A percentile compares a stretch with the other conserved stretches of the same genome.
Conservation (phyloP, 2,888 invertebrate species). For the Leptopterna dolabrata region DNA sequence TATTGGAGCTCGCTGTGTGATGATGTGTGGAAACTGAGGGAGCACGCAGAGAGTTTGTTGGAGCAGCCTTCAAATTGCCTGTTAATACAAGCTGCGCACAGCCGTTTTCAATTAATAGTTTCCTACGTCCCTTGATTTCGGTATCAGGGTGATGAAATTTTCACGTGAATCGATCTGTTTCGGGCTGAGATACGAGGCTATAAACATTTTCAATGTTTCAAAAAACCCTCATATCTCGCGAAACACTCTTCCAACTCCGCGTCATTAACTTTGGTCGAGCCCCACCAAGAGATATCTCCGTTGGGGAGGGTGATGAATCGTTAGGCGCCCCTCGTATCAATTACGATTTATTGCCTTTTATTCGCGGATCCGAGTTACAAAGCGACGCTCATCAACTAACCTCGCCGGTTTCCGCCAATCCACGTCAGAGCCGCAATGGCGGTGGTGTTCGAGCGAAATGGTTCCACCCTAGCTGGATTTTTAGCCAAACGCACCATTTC, state of each 20-base stretch:
- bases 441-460: neutral
- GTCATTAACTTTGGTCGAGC: constrained; percentile 2
- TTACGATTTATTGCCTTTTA: constrained; percentile 52
- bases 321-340: constrained; percentile 39
- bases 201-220: neutral
- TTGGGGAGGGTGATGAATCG: constrained; percentile 36
- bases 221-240: neutral
- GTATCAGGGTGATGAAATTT: no score
- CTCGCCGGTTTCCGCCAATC: neutral
- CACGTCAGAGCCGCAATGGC: neutral
- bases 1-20: no score
- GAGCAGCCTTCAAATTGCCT: no score
- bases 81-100: no score
- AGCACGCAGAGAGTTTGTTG: no score
- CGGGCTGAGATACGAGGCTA: neutral
- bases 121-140: no score
- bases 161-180: no score
- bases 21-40: no score
- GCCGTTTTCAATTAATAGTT: no score
- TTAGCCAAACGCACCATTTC: no score
- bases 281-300: neutral
- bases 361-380: constrained; percentile 15
- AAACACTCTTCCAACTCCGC: neutral
- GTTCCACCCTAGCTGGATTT: no score
- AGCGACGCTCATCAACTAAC: constrained; percentile 9